Evolutionary conservation across 2,797 vertebrate species (phyloP).

Genomic region (Oophaga sylvatica): DNA sequence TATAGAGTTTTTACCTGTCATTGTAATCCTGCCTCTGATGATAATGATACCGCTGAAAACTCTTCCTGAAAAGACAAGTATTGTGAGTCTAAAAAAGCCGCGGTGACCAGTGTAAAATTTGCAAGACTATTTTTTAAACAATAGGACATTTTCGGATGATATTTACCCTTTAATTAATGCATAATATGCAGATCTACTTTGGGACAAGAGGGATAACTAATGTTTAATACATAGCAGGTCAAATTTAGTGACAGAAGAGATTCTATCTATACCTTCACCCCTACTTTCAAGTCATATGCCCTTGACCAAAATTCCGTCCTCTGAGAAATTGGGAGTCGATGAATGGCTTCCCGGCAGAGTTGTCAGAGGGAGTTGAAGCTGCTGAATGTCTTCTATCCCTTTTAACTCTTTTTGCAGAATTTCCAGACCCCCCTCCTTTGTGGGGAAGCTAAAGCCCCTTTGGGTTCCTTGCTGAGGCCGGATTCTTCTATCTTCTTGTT

Average conservation of each 20-base stretch:
- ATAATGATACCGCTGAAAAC: too few species aligned
- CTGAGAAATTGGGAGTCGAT: constrained; percentile 16
- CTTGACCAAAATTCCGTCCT: constrained; percentile 10
- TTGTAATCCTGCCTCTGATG: too few species aligned
- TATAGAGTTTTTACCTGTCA: too few species aligned
- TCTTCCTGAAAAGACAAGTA: too few species aligned
- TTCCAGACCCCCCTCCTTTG: constrained; percentile 30
- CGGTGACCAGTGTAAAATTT: neutral
- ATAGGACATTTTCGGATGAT: neutral
- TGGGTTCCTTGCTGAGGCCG: constrained; percentile 42
- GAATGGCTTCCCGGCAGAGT: constrained; percentile 1
- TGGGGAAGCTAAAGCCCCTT: constrained; percentile 52
- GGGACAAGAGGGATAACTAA: neutral
- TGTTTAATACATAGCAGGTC: neutral
- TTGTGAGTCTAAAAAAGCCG: too few species aligned
- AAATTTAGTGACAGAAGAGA: neutral
- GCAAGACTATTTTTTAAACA: neutral
- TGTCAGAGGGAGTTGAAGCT: neutral
- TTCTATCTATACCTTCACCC: neutral
- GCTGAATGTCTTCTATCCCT: constrained; percentile 35
- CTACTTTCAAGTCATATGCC: constrained; percentile 5
- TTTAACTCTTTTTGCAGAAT: constrained; percentile 28
- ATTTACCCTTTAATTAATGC: neutral
- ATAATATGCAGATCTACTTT: neutral
- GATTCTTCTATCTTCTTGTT: constrained; percentile 49